A percentile compares a stretch with the other conserved stretches of the same genome.
phyloP scores from a whole-genome alignment of 1,140 invertebrate species.

The Aphelinus atriplicis region DNA sequence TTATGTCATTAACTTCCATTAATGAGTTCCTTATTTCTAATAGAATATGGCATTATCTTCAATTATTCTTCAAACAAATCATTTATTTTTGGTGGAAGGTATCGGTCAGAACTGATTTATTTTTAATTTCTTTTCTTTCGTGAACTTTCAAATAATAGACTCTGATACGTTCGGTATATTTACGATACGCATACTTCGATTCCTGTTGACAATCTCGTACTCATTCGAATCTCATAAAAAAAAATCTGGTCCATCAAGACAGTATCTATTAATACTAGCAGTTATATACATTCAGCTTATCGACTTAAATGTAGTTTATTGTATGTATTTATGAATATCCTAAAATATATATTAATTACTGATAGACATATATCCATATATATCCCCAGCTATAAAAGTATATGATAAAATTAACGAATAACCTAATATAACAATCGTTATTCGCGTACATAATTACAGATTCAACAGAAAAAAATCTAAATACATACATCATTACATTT shows the following conservation, averaged over 20 bases:
- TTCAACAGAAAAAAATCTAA: slow-evolving; percentile 13
- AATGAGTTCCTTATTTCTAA: no score
- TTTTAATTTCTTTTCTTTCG: no score
- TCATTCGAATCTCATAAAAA: neutral
- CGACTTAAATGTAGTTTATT: neutral
- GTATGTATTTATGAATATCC: slow-evolving; percentile 12
- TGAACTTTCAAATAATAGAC: no score
- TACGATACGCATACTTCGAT: no score
- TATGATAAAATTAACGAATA: slow-evolving; percentile 1
- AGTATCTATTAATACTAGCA: slow-evolving; percentile 4
- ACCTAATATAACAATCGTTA: slow-evolving; percentile 2
- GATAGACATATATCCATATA: neutral
- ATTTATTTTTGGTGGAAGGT: no score
- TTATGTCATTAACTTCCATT: neutral
- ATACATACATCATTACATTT: slow-evolving; percentile 17
- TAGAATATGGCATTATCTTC: no score
- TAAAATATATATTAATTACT: slow-evolving; percentile 4
- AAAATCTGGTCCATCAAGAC: neutral
- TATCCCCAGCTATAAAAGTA: slow-evolving; percentile 17
- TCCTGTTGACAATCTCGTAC: neutral
- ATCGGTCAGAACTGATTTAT: no score
- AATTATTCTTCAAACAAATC: no score
- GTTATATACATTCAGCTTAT: slow-evolving; percentile 15
- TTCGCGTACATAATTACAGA: neutral
- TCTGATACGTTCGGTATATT: no score